These are phyloP conservation scores for Sebastolobus altivelis DNA, from an alignment of 2,797 vertebrate species.

Conservation along the genomic window DNA sequence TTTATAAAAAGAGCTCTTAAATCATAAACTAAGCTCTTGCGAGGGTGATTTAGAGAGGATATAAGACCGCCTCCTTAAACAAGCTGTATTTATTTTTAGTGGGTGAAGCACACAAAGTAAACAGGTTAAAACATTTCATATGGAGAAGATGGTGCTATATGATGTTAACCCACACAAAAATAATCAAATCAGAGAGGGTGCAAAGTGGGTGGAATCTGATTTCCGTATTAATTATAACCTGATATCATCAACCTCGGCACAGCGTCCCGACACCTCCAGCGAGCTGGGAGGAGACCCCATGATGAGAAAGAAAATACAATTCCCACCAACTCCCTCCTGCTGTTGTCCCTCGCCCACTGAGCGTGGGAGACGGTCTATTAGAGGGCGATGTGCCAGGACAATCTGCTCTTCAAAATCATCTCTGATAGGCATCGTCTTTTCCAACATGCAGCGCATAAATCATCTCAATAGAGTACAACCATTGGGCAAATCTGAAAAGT, in stretches of 20 bases:
- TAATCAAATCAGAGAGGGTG: conserved; percentile 76
- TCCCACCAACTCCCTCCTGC: conserved; percentile 68
- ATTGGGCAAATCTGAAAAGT: neutral
- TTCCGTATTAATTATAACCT: conserved; percentile 82
- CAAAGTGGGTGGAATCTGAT: conserved; percentile 81
- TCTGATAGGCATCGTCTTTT: conserved; percentile 47
- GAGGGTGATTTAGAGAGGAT: neutral
- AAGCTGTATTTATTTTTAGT: conserved; percentile 21
- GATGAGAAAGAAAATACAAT: conserved; percentile 81
- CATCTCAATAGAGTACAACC: neutral
- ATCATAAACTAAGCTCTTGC: neutral
- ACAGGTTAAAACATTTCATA: conserved; percentile 41
- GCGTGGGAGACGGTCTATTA: conserved; percentile 68
- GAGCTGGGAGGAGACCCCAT: conserved; percentile 74
- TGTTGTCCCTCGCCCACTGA: conserved; percentile 67
- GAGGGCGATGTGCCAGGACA: conserved; percentile 37
- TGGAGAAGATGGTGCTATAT: conserved; percentile 49
- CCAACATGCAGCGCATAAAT: conserved; percentile 2
- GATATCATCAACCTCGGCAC: conserved; percentile 77
- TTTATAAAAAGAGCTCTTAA: conserved; percentile 13
- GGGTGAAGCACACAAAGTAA: conserved; percentile 35
- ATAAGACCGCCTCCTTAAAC: neutral
- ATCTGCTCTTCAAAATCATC: conserved; percentile 48
- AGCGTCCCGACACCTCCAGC: conserved; percentile 68
- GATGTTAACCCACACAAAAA: conserved; percentile 74